These are phyloP conservation scores for Anticlea derivata DNA, from an alignment of 2,888 invertebrate species.

Conservation along the genomic window DNA sequence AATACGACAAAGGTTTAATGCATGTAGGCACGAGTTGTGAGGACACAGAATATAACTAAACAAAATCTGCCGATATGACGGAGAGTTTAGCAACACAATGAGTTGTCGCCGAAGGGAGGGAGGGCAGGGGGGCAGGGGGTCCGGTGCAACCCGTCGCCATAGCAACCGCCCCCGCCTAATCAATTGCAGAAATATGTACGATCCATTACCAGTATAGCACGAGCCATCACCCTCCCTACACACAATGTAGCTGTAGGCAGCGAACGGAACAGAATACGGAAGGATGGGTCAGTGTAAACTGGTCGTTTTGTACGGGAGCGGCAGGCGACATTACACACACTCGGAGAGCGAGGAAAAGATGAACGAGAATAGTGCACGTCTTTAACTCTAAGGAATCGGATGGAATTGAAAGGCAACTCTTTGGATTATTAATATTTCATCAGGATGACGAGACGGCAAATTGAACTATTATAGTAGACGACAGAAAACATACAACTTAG, in stretches of 20 bases:
- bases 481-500: not conserved
- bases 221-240: slow-evolving; percentile 44
- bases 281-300: slow-evolving; percentile 42
- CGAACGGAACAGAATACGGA: slow-evolving; percentile 41
- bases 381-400: slow-evolving; percentile 22
- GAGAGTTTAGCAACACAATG: slow-evolving; percentile 51
- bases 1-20: too few relatives aligned
- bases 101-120: slow-evolving; percentile 42
- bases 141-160: slow-evolving; percentile 65
- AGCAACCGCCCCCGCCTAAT: slow-evolving; percentile 82
- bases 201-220: slow-evolving; percentile 57
- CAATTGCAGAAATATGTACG: slow-evolving; percentile 85
- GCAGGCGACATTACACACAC: slow-evolving; percentile 58
- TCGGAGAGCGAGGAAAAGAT: slow-evolving; percentile 67
- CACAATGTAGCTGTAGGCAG: slow-evolving; percentile 25
- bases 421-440: slow-evolving; percentile 31
- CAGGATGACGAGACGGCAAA: slow-evolving; percentile 4
- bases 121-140: slow-evolving; percentile 34
- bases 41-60: slow-evolving; percentile 14
- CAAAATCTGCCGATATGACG: slow-evolving; percentile 40
- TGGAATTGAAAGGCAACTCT: slow-evolving; percentile 22
- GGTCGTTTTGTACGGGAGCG: slow-evolving; percentile 58
- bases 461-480: slow-evolving; percentile 3
- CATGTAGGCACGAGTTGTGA: not conserved
- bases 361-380: slow-evolving; percentile 56